Percentiles rank a stretch among this genome's conserved stretches.
These are phyloP conservation scores for Triplophysa yarkandensis DNA, from an alignment of 2,797 vertebrate genomes.

Conservation along the genomic window DNA sequence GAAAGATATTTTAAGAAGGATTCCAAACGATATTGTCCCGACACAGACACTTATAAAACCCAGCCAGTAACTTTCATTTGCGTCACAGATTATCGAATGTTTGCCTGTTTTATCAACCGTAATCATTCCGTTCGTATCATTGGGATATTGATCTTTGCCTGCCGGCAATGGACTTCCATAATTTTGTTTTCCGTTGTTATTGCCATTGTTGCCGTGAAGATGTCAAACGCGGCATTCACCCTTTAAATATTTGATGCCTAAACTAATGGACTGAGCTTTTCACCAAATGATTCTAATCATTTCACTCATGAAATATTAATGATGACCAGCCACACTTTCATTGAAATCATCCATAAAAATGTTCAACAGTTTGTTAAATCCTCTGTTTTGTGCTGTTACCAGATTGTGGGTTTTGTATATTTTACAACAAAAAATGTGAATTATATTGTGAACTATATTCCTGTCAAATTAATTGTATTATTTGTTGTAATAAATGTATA, in stretches of 20 bases:
- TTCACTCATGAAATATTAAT: constrained; percentile 39
- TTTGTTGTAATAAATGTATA: no score
- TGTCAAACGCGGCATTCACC: constrained; percentile 29
- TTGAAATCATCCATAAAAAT: constrained; percentile 1
- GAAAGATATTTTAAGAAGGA: no score
- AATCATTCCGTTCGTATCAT: not conserved
- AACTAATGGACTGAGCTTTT: constrained; percentile 29
- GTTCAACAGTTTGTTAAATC: not conserved
- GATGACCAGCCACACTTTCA: constrained; percentile 21
- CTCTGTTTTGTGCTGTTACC: no score
- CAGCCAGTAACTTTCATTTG: not conserved
- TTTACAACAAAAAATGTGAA: no score
- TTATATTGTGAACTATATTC: no score
- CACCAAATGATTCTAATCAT: constrained; percentile 18
- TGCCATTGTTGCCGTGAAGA: constrained; percentile 9
- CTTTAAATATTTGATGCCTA: constrained; percentile 41
- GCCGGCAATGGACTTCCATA: constrained; percentile 20
- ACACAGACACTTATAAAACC: not conserved
- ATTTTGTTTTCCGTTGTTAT: constrained; percentile 5
- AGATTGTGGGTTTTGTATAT: no score
- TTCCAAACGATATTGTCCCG: no score
- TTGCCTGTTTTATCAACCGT: constrained; percentile 4
- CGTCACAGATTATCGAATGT: constrained; percentile 6
- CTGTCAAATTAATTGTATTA: no score
- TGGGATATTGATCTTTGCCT: constrained; percentile 22